Evolutionary conservation across 2,797 vertebrate genomes (phyloP).

Genomic region (Cossypha heuglini): DNA sequence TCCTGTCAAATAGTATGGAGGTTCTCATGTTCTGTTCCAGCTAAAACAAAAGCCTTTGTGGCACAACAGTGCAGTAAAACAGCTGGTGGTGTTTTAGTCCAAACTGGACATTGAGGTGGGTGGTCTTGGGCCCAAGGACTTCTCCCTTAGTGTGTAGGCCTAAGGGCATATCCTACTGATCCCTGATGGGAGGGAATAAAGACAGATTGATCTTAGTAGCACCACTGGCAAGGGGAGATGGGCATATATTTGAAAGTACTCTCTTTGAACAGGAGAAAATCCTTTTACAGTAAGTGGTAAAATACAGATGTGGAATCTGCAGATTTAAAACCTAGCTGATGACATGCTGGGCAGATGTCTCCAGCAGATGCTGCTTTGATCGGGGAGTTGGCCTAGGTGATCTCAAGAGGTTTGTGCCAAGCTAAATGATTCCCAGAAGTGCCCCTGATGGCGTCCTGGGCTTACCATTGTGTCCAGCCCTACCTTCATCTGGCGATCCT

Average conservation of each 20-base stretch:
- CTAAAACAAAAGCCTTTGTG: neutral
- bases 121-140: neutral
- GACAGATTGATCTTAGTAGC: neutral
- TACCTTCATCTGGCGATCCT: neutral
- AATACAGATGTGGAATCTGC: neutral
- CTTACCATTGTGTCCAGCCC: neutral
- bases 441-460: neutral
- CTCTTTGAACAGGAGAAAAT: neutral
- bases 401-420: neutral
- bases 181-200: neutral
- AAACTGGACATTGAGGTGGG: neutral
- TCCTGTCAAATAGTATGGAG: neutral
- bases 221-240: neutral
- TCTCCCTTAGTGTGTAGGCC: neutral
- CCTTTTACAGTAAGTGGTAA: neutral
- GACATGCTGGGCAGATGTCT: neutral
- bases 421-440: neutral
- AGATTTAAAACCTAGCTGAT: neutral
- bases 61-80: neutral
- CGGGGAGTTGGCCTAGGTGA: neutral
- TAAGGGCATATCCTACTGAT: rapidly evolving
- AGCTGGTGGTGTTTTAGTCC: neutral
- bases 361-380: neutral
- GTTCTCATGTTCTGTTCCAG: neutral
- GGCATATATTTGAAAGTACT: neutral